Percentiles rank a stretch among this genome's conserved stretches.
Evolutionary conservation across 2,113 vertebrate species (phyloP).

Genomic region (Xenopus borealis): DNA sequence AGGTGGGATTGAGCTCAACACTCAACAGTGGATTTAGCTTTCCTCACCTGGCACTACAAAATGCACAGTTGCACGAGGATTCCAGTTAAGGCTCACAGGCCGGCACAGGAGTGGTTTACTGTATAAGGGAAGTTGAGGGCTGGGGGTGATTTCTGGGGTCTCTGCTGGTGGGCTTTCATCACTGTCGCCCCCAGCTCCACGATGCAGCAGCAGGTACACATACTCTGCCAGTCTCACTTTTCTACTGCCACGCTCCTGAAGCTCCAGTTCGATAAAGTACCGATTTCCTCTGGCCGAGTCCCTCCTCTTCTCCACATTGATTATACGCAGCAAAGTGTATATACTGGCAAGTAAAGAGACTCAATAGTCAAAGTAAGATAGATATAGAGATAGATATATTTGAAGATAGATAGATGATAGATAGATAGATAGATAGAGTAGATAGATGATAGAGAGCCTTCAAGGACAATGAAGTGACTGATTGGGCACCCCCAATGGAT

Average conservation of each 20-base stretch:
- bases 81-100: slow-evolving; percentile 86
- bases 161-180: slow-evolving; percentile 53
- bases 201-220: slow-evolving; percentile 86
- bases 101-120: slow-evolving; percentile 84
- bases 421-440: too few species aligned
- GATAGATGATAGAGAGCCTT: too few species aligned
- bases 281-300: slow-evolving; percentile 91
- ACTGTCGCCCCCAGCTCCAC: slow-evolving; percentile 54
- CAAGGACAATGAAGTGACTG: too few species aligned
- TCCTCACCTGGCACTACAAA: slow-evolving; percentile 91
- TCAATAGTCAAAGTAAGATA: too few species aligned
- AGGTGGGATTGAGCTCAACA: too few species aligned
- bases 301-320: slow-evolving; percentile 93
- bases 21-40: too few species aligned
- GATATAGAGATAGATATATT: too few species aligned
- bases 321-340: slow-evolving; percentile 87
- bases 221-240: slow-evolving; percentile 88
- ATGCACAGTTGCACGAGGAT: slow-evolving; percentile 88
- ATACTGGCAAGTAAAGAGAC: slow-evolving; percentile 62
- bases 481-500: too few species aligned
- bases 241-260: slow-evolving; percentile 81
- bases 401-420: too few species aligned
- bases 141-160: slow-evolving; percentile 55
- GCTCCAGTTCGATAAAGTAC: slow-evolving; percentile 92
- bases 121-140: slow-evolving; percentile 69